Conservation (phyloP, 2,888 invertebrate species). For the Drosophila fungiperda region DNA sequence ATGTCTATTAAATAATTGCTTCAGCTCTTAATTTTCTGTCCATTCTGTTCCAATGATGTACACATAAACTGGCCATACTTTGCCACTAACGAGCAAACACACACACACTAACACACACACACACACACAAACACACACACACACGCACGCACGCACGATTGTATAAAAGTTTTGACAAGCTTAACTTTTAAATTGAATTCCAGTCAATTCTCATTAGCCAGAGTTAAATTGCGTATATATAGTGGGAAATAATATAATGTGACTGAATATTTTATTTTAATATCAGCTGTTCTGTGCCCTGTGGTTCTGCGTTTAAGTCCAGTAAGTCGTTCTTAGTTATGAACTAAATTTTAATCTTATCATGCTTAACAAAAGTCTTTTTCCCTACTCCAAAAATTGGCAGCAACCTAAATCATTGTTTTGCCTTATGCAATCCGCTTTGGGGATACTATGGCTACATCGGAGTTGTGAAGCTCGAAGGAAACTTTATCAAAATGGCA, state of each 20-base stretch:
- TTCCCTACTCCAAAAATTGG: constrained; percentile 21
- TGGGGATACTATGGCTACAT: constrained; percentile 21
- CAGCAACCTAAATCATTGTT: constrained; percentile 8
- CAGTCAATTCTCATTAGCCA: constrained; percentile 40
- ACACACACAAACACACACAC: constrained; percentile 8
- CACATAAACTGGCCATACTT: constrained; percentile 14
- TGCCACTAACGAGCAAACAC: neutral
- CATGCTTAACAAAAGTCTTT: constrained; percentile 37
- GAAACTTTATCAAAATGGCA: constrained; percentile 29
- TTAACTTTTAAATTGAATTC: constrained; percentile 57
- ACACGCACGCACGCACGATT: neutral
- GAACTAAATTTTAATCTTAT: constrained; percentile 37
- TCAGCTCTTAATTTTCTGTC: constrained; percentile 73
- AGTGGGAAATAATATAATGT: neutral
- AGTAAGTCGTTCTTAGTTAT: constrained; percentile 37
- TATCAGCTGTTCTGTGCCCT: constrained; percentile 12
- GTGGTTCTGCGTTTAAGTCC: constrained; percentile 20
- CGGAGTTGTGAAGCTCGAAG: constrained; percentile 5
- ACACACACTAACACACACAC: constrained; percentile 8
- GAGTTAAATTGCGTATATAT: constrained; percentile 25
- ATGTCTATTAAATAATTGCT: constrained; percentile 79
- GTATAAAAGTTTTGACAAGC: constrained; percentile 17
- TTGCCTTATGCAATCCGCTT: constrained; percentile 36
- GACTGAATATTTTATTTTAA: constrained; percentile 25
- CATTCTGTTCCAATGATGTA: constrained; percentile 12